Evolutionary conservation across 1,140 invertebrate genomes (phyloP), one percentile per base, ranked within the genome.

Genomic region (Brachionus rotundiformis): DNA sequence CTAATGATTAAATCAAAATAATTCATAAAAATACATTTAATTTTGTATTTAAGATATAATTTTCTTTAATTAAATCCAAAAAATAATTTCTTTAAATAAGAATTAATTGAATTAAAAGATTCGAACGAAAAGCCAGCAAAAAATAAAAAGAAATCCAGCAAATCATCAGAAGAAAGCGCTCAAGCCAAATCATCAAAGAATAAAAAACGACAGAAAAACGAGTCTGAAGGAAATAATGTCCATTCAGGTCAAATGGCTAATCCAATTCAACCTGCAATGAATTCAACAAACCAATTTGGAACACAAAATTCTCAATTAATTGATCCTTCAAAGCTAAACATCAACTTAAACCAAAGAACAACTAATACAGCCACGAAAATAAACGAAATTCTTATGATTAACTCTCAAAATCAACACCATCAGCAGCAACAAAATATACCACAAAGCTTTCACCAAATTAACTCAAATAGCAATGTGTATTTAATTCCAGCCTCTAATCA

Each of bases 321-420:
- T 1, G 63, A 68, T 36, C 63, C 29, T 16, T 68, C 63, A 68
- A 68, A 54, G 19, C 47, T 25, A 19, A 68, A 39, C 16, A 23
- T 68, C 11, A 68, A 68, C 7, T 5, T 68, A 13, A 33, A 33
- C 29, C 63, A 68, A 2, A 11, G 63, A 16, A 36, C 29, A 7
- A 68, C 63, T 7, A 68, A 68, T 16, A 36, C 63, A 25, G 68
- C 68, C 23, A 73, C 68, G n/a, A 73, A 73, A 73, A 73, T 73
- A 25, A 73, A 73, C 13, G 68, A 73, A 73, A 73, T 73, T 44
- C 6, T 73, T 25, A 47, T 73, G 68, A 41, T 73, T 19, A 73
- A 65, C 25, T 33, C 25, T n/a, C 25, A 65, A 10, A 31, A 44
- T 73, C 36, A 73, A 27, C 33, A 44, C 2, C 39, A 65, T 0